phyloP scores from a whole-genome alignment of 2,113 vertebrate genomes.

The Conger conger region DNA sequence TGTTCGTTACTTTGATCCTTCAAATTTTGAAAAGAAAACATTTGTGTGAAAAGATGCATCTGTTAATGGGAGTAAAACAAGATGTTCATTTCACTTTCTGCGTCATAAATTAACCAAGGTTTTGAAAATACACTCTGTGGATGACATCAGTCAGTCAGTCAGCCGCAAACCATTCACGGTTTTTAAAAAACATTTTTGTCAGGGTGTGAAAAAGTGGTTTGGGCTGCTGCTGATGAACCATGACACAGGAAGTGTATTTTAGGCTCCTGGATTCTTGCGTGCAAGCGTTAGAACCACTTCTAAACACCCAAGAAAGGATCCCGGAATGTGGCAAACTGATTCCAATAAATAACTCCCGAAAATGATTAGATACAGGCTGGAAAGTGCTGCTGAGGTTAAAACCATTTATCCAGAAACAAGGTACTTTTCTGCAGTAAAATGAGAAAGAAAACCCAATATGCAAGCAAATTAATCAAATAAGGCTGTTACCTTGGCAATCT shows the following conservation, averaged over 20 bases:
- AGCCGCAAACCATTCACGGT: neutral
- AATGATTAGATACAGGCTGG: neutral
- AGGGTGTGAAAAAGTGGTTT: neutral
- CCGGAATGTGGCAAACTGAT: slow-evolving; percentile 22
- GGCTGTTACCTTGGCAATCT: slow-evolving; percentile 96
- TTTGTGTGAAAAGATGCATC: slow-evolving; percentile 48
- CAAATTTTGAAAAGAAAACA: slow-evolving; percentile 84
- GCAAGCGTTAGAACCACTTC: neutral
- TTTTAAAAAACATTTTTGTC: neutral
- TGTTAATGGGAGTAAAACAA: slow-evolving; percentile 18
- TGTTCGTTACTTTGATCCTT: slow-evolving; percentile 99
- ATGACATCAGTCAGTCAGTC: neutral
- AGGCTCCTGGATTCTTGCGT: neutral
- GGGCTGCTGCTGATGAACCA: neutral
- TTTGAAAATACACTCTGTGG: neutral
- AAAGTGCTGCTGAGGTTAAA: neutral
- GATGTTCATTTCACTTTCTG: neutral
- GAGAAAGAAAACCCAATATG: neutral
- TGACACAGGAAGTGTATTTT: slow-evolving; percentile 11
- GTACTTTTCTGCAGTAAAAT: neutral
- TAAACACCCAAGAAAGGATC: slow-evolving; percentile 28
- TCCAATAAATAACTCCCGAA: neutral
- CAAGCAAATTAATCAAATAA: slow-evolving; percentile 29
- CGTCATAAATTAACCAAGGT: neutral
- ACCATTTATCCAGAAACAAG: slow-evolving; percentile 4